Conservation (phyloP, 2,797 vertebrate genomes). For the Syndactyla subalaris region DNA sequence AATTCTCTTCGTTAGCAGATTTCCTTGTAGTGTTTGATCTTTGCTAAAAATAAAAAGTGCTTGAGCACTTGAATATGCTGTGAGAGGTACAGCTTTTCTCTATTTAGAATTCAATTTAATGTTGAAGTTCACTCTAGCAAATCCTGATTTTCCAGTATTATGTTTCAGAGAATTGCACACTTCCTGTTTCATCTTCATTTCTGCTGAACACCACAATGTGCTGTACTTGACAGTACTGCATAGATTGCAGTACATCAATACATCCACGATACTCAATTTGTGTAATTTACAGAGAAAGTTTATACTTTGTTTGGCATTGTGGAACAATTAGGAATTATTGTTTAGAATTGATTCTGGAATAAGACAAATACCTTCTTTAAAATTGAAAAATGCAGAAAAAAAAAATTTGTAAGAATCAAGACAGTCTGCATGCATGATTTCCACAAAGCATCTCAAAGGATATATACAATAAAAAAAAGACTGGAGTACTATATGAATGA, state of each 20-base stretch:
- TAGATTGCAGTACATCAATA: background rate
- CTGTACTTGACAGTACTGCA: background rate
- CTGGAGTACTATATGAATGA: background rate
- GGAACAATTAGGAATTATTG: background rate
- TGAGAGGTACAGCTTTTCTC: background rate
- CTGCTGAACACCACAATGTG: background rate
- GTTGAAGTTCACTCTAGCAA: background rate
- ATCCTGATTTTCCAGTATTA: background rate
- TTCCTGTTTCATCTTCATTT: background rate
- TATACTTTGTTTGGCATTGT: background rate
- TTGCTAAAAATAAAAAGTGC: background rate
- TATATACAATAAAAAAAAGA: background rate
- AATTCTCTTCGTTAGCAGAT: background rate
- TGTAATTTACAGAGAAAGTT: background rate
- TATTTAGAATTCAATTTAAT: background rate
- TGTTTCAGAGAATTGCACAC: background rate
- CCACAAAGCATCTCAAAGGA: background rate
- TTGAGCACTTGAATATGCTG: background rate
- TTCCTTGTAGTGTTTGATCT: background rate
- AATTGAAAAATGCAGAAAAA: background rate
- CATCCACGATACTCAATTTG: background rate
- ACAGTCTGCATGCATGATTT: background rate
- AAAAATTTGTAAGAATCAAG: background rate
- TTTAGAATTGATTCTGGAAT: background rate
- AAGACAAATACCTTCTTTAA: background rate